These are phyloP conservation scores for Sthenelais limicola DNA, from an alignment of 2,888 invertebrate species.

Conservation along the genomic window DNA sequence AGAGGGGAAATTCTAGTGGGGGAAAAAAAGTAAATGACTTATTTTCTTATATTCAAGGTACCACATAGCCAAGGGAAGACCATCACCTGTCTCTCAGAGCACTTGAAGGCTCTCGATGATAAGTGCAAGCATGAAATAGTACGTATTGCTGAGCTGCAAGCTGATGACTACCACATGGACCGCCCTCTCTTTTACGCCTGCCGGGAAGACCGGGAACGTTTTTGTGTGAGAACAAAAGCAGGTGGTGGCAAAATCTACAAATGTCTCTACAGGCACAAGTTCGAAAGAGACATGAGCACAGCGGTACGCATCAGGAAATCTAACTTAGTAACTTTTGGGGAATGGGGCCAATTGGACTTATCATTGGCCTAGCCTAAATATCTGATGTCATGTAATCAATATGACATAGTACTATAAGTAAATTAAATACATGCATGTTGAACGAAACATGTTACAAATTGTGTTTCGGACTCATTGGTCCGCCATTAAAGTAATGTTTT, in stretches of 20 bases:
- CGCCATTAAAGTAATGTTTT: too few relatives aligned
- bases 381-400: too few relatives aligned
- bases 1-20: too few relatives aligned
- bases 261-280: conserved; percentile 88
- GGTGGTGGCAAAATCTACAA: conserved; percentile 90
- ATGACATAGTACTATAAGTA: too few relatives aligned
- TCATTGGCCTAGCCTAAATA: too few relatives aligned
- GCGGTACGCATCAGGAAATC: too few relatives aligned
- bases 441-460: too few relatives aligned
- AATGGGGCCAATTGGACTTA: too few relatives aligned
- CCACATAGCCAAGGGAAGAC: conserved; percentile 84
- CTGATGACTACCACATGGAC: conserved; percentile 90
- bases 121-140: conserved; percentile 86
- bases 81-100: conserved; percentile 85
- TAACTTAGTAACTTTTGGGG: too few relatives aligned
- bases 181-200: conserved; percentile 92
- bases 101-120: conserved; percentile 75
- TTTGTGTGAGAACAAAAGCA: conserved; percentile 82
- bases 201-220: conserved; percentile 82
- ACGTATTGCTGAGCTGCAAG: conserved; percentile 89
- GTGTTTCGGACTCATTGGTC: too few relatives aligned
- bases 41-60: conserved; percentile 54
- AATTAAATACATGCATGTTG: too few relatives aligned
- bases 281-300: conserved; percentile 78
- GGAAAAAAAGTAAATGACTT: too few relatives aligned